Conservation (phyloP, 2,113 vertebrate genomes). For the Callospermophilus lateralis region DNA sequence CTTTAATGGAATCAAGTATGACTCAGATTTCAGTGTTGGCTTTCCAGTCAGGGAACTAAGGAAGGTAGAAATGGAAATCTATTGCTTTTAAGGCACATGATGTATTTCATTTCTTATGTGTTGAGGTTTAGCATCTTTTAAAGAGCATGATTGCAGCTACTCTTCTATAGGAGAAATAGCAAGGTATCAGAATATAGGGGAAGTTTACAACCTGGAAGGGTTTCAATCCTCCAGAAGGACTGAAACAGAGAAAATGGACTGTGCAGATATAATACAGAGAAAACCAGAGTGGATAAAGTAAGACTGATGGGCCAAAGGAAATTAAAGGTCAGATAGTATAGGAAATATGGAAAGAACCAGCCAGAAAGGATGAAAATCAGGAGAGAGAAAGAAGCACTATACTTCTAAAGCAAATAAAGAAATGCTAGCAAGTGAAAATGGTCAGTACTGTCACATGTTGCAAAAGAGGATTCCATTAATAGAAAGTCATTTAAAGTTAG, state of each 20-base stretch:
- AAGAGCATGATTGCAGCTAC: not conserved
- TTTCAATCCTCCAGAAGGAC: not conserved
- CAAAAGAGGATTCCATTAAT: not conserved
- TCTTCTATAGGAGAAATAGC: not conserved
- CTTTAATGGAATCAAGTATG: not conserved
- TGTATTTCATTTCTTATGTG: not conserved
- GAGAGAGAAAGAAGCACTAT: not conserved
- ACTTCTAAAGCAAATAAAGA: not conserved
- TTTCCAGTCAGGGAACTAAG: not conserved
- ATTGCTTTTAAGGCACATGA: not conserved
- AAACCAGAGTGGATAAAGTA: not conserved
- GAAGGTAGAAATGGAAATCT: not conserved
- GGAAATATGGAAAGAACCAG: not conserved
- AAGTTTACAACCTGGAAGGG: not conserved
- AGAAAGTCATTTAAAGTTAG: not conserved
- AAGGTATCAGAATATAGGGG: not conserved
- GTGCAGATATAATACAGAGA: too few relatives aligned
- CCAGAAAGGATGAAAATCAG: not conserved
- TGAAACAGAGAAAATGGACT: too few relatives aligned
- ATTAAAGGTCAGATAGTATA: not conserved
- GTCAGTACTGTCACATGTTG: not conserved
- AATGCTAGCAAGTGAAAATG: not conserved
- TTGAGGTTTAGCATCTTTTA: not conserved
- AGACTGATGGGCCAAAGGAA: not conserved
- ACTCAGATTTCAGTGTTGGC: not conserved